Base-by-base conservation (phyloP, 2,797 vertebrate species). In the Pseudochromis fuscus region DNA sequence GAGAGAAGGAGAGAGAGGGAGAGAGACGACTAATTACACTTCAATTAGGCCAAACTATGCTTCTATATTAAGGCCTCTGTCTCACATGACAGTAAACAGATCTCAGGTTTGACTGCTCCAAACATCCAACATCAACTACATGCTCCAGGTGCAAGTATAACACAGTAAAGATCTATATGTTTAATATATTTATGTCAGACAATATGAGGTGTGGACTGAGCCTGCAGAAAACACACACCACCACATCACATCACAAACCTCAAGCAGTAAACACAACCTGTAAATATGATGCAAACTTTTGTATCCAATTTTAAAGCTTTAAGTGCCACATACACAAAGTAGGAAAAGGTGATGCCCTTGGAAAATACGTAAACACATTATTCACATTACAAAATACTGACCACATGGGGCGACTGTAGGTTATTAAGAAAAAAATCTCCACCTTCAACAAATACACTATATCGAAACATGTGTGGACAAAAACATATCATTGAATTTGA, bases 11-110 rank as follows among this genome's bases (percentile, higher is more conserved):
- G 4, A 52, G 21, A 33, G 31, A 53, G 21, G 33, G 13, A 10
- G 53, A 31, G 35, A 31, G 16, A 15, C 5, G 35, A 65, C 56
- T 70, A 51, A 87, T 82, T 81, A 81, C 70, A 81, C 64, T 42
- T 50, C 25, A 81, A 72, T 83, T 79, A 73, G 38, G 33, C 46
- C 4, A 21, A 81, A 77, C 33, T 75, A 30, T n/a, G 58, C 51
- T 40, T 56, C 45, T 25, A 60, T 51, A 42, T 56, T 19, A 35
- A 10, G 64, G 9, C 45, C 48, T 63, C 4, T 44, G 42, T 58
- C 51, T 75, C 13, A 24, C 46, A 53, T 52, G 64, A 24, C 38
- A 74, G 27, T 18, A 15, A 70, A 25, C 42, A 40, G 23, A 67
- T 72, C 55, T 48, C 53, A 72, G 23, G 13, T 40, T 72, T 21